Evolutionary conservation across 1,140 invertebrate species (phyloP).

Genomic region (Homalodisca vitripennis): DNA sequence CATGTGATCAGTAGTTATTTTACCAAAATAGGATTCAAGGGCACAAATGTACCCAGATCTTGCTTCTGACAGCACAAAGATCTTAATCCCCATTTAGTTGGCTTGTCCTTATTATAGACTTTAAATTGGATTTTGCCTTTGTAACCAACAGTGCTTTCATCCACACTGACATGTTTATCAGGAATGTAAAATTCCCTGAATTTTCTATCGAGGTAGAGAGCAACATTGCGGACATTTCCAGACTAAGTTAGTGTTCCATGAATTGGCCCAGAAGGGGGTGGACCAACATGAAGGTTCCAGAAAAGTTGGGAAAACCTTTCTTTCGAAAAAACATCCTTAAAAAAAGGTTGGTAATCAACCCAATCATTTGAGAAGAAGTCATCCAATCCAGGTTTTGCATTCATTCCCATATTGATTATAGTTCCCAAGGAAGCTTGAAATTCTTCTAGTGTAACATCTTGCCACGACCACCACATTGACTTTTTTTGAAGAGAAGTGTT

Average conservation of each 20-base stretch:
- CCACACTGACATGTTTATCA: slow-evolving; percentile 11
- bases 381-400: slow-evolving; percentile 1
- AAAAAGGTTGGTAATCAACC: no score
- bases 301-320: slow-evolving; percentile 22
- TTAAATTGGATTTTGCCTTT: slow-evolving; percentile 26
- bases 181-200: slow-evolving; percentile 25
- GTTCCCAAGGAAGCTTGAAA: not conserved
- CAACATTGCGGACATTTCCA: slow-evolving; percentile 14
- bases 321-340: slow-evolving; percentile 7
- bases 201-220: slow-evolving; percentile 1
- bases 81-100: slow-evolving; percentile 24
- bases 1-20: not conserved
- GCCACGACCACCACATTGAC: slow-evolving; percentile 25
- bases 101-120: slow-evolving; percentile 30
- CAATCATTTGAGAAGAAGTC: slow-evolving; percentile 29
- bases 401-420: slow-evolving; percentile 12
- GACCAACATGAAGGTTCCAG: slow-evolving; percentile 12
- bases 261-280: not conserved
- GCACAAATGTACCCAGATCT: no score
- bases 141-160: slow-evolving; percentile 23
- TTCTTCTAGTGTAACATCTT: slow-evolving; percentile 8
- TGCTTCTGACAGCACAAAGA: not conserved
- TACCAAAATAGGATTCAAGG: slow-evolving; percentile 11
- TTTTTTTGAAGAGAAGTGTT: not conserved
- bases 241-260: not conserved